Percentiles rank a stretch among this genome's conserved stretches.
Evolutionary conservation across 2,113 vertebrate genomes (phyloP).

Genomic region (Semnornis frantzii): DNA sequence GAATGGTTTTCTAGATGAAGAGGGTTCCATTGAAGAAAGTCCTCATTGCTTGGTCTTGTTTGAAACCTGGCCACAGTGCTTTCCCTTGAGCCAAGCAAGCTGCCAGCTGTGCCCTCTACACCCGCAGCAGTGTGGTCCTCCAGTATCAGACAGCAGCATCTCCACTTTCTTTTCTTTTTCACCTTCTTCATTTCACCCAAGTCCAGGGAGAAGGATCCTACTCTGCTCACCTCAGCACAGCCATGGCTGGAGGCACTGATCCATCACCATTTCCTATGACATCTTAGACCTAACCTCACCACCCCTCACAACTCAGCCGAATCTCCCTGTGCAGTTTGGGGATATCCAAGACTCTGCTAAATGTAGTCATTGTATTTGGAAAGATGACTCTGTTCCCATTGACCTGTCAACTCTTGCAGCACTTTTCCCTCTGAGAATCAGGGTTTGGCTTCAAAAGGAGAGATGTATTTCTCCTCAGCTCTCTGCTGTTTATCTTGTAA

Average conservation of each 20-base stretch:
- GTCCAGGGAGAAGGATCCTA: rapidly evolving
- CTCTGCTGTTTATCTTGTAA: slow-evolving; percentile 13
- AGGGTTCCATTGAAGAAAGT: not conserved
- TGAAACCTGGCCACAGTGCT: not conserved
- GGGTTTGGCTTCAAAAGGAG: not conserved
- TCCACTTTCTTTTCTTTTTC: not conserved
- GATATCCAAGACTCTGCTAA: not conserved
- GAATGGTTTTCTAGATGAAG: not conserved
- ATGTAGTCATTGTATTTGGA: not conserved
- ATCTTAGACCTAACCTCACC: rapidly evolving
- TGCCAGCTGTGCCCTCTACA: not conserved
- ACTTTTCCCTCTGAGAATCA: not conserved
- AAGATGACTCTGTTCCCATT: not conserved
- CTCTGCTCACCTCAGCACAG: not conserved
- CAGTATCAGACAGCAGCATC: not conserved
- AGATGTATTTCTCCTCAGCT: not conserved
- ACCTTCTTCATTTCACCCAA: not conserved
- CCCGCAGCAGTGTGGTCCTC: not conserved
- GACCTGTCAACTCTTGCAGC: not conserved
- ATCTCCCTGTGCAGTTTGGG: not conserved
- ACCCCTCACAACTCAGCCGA: not conserved
- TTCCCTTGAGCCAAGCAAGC: not conserved
- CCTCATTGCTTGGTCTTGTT: not conserved
- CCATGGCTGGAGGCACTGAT: not conserved
- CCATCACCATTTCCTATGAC: not conserved